Base-by-base conservation (phyloP, 64 coral and sea anemone species). In the Actinia tenebrosa region DNA sequence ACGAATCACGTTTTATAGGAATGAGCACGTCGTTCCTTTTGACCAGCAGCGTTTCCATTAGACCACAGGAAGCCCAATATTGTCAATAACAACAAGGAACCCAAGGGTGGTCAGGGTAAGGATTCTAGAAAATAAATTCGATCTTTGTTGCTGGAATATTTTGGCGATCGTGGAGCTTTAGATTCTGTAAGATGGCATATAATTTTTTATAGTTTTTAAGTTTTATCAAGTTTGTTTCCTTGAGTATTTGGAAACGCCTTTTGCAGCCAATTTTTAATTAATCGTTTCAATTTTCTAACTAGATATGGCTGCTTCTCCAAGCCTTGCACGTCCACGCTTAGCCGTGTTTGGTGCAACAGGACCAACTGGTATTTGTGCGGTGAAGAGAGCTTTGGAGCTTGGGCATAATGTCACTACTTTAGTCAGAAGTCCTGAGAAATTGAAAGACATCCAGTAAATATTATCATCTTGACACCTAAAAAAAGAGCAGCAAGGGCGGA, bases 321-420 rank as follows among this genome's bases (percentile, higher is more conserved):
- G 69, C 69, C 69, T 72, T 42, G 69, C 26, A 26, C 37, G 26
- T 72, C 69, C 69, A 72, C 69, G 69, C 26, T 66, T 92, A 55
- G 82, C 72, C 8, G 56, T 92, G 64, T 89, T 92, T 79, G 91
- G 91, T 22, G 91, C 91, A 20, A 89, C 91, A 18, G 91, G 91
- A 6, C 91, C 87, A 18, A 92, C 59, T 8, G 91, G 87, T 20
- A 79, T 61, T 77, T 62, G 46, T 50, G 68, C 87, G 10, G 60
- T 93, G 42, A 77, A 93, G 50, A 80, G 88, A 42, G 87, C 91
- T 78, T 71, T 93, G 45, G 66, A 85, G 17, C 84, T 88, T 26
- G 91, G 91, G 2, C 87, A 93, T 46, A 8, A 86, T 37, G 87
- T 93, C 16, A 86, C 72, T 26, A 87, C 91, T 55, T 69, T 93